Evolutionary conservation across 2,888 invertebrate species (phyloP), one percentile per base, ranked within the genome.

Genomic region (Microplitis deprimator): DNA sequence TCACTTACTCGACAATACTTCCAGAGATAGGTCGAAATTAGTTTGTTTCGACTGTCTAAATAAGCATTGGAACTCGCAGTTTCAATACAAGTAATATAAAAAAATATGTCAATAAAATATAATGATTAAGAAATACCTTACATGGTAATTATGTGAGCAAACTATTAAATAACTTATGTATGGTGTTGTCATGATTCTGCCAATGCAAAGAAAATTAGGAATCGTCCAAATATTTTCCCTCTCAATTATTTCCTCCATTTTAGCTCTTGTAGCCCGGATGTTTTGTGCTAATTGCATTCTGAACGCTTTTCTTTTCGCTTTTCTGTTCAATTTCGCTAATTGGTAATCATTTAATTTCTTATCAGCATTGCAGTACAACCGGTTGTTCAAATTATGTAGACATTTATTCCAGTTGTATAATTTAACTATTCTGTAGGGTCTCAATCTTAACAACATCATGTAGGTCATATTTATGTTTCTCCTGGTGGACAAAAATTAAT

Each of bases 191-290:
- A 93, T 91, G 84, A 98, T 98, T 84, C 99, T 93, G 29, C 95
- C 92, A 7, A 96, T 90, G 86, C 98, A 98, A 73, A 99, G 90
- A 69, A 96, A 91, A 91, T 99, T 99, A 10, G 99, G 99, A 83
- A 99, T 92, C 0, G 99, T 99, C 89, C 95, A 94, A 64, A 98
- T 93, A 90, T 98, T 97, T 91, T 98, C 98, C 82, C 92, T 93
- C 91, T 95, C 95, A 80, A 96, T 93, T 82, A 94, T 94, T 88
- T 93, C 94, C 86, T 94, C 95, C 82, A 96, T 92, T 87, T 92
- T 93, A 83, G 93, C 94, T 85, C 93, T 94, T 0, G 89, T 90
- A 29, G 84, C 82, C 69, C 83, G 85, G 41, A 89, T 83, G 74
- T 88, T 87, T 61, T 84, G 82, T 17, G 89, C 70, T 61, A 90